A percentile compares a stretch with the other conserved stretches of the same genome.
Conservation (phyloP, 1,140 invertebrate species). For the Phocides pigmalion region DNA sequence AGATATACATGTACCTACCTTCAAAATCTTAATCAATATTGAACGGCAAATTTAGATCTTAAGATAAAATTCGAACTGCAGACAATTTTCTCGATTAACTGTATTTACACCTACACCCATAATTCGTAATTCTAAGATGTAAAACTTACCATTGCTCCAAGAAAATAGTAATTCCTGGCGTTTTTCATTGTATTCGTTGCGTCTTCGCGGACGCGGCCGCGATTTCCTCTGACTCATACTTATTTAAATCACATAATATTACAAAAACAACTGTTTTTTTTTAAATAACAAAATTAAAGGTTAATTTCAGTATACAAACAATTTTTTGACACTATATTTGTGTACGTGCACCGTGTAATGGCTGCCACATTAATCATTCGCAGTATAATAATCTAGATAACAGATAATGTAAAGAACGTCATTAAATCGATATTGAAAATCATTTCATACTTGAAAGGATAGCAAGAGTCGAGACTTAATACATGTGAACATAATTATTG, state of each 20-base stretch:
- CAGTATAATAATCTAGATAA: constrained; percentile 69
- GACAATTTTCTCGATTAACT: background rate
- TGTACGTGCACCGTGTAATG: constrained; percentile 65
- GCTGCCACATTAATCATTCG: constrained; percentile 54
- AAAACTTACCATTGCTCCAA: constrained; percentile 78
- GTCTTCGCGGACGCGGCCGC: constrained; percentile 65
- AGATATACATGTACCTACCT: too few species aligned
- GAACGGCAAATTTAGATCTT: background rate
- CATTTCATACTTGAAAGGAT: constrained; percentile 11
- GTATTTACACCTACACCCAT: background rate
- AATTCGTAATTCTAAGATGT: background rate
- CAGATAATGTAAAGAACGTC: constrained; percentile 68
- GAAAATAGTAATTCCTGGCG: constrained; percentile 74
- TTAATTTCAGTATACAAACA: constrained; percentile 40
- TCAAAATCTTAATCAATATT: background rate
- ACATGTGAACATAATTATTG: background rate
- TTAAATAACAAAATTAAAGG: constrained; percentile 38
- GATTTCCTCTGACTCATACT: constrained; percentile 61
- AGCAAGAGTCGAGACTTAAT: background rate
- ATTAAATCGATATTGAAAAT: constrained; percentile 63
- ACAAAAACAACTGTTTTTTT: constrained; percentile 28
- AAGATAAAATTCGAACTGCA: background rate
- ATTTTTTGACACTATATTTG: constrained; percentile 52
- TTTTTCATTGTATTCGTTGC: constrained; percentile 66
- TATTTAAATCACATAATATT: constrained; percentile 41